Evolutionary conservation across 2,888 invertebrate genomes (phyloP).

Genomic region (Pachliopta kotzebuea): DNA sequence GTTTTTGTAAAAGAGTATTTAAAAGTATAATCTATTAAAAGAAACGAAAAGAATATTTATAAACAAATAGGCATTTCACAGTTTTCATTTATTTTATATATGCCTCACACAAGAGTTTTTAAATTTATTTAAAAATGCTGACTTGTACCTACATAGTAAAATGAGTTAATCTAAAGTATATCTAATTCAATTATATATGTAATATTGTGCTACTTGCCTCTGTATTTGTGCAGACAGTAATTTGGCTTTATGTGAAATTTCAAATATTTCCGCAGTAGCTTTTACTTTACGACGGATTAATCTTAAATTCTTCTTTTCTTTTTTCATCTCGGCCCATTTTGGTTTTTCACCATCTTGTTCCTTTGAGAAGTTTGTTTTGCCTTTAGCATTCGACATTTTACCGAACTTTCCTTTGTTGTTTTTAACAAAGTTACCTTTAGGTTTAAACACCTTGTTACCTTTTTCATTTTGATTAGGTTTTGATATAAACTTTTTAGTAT

Average conservation of each 20-base stretch:
- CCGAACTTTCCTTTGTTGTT: slow-evolving; percentile 31
- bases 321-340: slow-evolving; percentile 88
- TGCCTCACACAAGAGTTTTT: too few species aligned
- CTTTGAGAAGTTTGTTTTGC: slow-evolving; percentile 45
- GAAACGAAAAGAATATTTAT: too few species aligned
- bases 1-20: too few species aligned
- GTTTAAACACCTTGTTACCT: slow-evolving; percentile 32
- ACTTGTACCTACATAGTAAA: too few species aligned
- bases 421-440: slow-evolving; percentile 31
- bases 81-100: too few species aligned
- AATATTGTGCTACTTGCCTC: slow-evolving; percentile 44
- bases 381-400: slow-evolving; percentile 32
- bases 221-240: slow-evolving; percentile 69
- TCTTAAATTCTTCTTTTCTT: slow-evolving; percentile 86
- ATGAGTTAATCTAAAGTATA: too few species aligned
- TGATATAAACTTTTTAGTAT: slow-evolving; percentile 30
- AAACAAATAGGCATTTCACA: too few species aligned
- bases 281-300: slow-evolving; percentile 83
- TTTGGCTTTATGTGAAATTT: slow-evolving; percentile 70
- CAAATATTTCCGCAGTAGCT: slow-evolving; percentile 67
- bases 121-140: too few species aligned
- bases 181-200: not conserved
- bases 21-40: too few species aligned
- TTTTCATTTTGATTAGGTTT: slow-evolving; percentile 33
- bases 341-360: slow-evolving; percentile 66